Base-by-base conservation (phyloP, 2,888 invertebrate genomes). In the Blastobasis adustella region DNA sequence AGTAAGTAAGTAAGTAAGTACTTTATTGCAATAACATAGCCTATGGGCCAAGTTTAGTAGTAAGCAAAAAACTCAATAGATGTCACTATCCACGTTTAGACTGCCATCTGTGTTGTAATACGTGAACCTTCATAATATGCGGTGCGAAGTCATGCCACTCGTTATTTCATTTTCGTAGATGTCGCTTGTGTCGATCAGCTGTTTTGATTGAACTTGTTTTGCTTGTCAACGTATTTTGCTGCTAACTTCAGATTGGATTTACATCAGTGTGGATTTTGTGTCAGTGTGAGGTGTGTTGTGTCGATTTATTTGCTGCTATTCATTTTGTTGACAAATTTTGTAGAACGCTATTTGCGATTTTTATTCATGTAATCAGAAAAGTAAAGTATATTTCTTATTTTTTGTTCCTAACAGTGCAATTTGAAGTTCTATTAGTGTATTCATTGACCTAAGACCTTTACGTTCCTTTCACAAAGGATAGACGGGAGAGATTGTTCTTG, bases 381-480 rank as follows among this genome's bases (percentile, higher is more conserved):
- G 23, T 23, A 23, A 23, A n/a, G 10, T n/a, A 9, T 6, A 48
- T 9, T 10, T 42, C 10, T 10, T 42, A 9, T 37, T 37, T 7
- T 48, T 57, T 45, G 46, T 10, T 40, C 37, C 23, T 37, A 51
- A 47, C 48, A 54, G 57, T 61, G 53, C 50, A 50, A 42, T 53
- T 41, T 45, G 39, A 51, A 51, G 44, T 52, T 42, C 51, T 59
- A 23, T 23, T 23, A 23, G 62, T 65, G 69, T 65, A 63, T 68
- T 23, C 23, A 23, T 23, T 67, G 63, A 65, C 62, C 65, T 63
- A 66, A 61, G 69, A 71, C 67, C 45, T 37, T 46, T 45, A 46
- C 53, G 40, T 49, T 49, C 49, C 76, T 79, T 80, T 79, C 78
- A 82, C 84, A 84, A 85, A 85, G 83, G 79, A 81, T 73, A 71